phyloP scores from a whole-genome alignment of 2,888 invertebrate species.

The Arrhopalites spinosus region DNA sequence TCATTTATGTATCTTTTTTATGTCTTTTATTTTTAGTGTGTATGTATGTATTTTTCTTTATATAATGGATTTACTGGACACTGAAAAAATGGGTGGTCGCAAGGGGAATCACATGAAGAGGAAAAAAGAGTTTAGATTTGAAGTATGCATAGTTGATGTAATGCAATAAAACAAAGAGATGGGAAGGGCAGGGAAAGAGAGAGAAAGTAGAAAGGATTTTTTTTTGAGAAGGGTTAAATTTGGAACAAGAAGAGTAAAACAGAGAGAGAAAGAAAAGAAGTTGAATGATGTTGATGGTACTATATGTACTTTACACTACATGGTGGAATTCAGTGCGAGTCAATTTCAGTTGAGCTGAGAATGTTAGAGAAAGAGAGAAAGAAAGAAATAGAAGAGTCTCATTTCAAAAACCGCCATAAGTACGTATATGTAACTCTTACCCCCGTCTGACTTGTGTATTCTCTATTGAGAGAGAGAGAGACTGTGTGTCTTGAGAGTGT shows the following conservation, averaged over 20 bases:
- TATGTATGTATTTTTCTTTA: no score
- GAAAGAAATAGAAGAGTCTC: background rate
- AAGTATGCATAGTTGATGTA: background rate
- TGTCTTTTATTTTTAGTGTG: no score
- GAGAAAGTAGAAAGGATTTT: constrained; percentile 1
- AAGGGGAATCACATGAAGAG: background rate
- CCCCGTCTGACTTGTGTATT: background rate
- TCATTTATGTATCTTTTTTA: no score
- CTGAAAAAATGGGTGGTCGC: background rate
- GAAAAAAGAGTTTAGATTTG: background rate
- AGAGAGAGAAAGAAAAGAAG: background rate
- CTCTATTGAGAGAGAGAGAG: background rate
- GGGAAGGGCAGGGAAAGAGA: background rate
- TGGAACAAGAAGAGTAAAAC: background rate
- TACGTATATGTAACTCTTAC: background rate
- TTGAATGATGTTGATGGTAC: constrained; percentile 5
- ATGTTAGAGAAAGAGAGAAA: background rate
- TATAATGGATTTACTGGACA: no score
- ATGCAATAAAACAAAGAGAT: background rate
- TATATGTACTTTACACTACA: background rate
- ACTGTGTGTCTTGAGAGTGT: background rate
- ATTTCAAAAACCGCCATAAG: no score
- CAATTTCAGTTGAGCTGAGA: constrained; percentile 11
- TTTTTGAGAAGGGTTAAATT: constrained; percentile 5
- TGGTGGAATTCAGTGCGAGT: constrained; percentile 16